Base-by-base conservation (phyloP, 2,888 invertebrate genomes). In the Elgonia sp. region DNA sequence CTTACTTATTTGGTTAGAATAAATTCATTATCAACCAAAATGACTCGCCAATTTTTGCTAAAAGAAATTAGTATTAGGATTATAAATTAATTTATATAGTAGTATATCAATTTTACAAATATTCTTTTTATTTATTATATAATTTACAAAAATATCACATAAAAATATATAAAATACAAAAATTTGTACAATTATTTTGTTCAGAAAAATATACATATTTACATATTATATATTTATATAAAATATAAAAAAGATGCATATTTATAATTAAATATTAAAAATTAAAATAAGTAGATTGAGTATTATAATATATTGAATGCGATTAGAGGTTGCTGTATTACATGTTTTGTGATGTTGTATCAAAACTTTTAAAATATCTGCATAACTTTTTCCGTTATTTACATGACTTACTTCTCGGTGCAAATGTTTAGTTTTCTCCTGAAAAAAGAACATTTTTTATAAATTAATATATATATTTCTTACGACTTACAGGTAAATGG, bases 341-440 rank as follows among this genome's bases (percentile, higher is more conserved):
- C 81, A 82, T 18, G 21, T 8, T 14, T 18, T 37, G 46, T 76
- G 12, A 50, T 80, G 69, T 16, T 69, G 80, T 53, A 84, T 40
- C 29, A 87, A 40, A 21, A 70, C 62, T n/a, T 83, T 65, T 40
- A 90, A 46, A 10, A 90, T 67, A 39, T 89, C 85, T 5, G 73
- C 84, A 50, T 90, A 89, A 29, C 82, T 89, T 10, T 81, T 83
- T 21, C 90, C 89, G n/a, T 72, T 72, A 21, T 81, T 72, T n/a
- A 85, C 72, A 42, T 89, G 79, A 14, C 39, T 39, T 0, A 86
- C 75, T 65, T 91, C 87, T 62, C 89, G 88, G n/a, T 89, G 90
- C 29, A 91, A 60, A 53, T 89, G 88, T 76, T 70, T 84, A 5
- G 91, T 91, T 75, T 84, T 83, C 9, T 87, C 87, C 91, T 91